These are phyloP conservation scores for Pangasianodon hypophthalmus DNA, from an alignment of 2,113 vertebrate species.

Conservation along the genomic window DNA sequence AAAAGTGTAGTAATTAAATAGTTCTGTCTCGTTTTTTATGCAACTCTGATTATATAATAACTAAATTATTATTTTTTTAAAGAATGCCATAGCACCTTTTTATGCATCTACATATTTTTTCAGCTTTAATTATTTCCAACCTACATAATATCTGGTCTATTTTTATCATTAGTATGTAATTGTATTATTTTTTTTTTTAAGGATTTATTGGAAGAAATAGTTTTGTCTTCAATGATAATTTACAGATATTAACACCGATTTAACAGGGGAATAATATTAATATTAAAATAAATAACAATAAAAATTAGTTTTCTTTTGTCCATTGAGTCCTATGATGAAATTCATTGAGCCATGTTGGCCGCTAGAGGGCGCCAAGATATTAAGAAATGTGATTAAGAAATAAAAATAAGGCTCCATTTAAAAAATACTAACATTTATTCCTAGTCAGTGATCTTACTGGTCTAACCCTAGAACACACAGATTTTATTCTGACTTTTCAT, in stretches of 20 bases:
- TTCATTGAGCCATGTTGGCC: not conserved
- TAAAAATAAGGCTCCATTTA: not conserved
- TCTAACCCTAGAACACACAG: not conserved
- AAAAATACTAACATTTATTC: not conserved
- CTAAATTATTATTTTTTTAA: not conserved
- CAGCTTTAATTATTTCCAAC: not conserved
- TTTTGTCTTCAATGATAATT: not conserved
- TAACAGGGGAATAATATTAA: not conserved
- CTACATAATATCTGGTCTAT: not conserved
- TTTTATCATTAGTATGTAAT: not conserved
- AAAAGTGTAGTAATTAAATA: too few relatives aligned
- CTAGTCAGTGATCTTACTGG: not conserved
- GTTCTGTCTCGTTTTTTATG: not conserved
- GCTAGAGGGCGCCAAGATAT: not conserved
- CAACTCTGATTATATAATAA: not conserved
- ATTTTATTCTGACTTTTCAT: not conserved
- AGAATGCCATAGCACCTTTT: not conserved
- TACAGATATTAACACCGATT: not conserved
- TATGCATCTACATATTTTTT: not conserved
- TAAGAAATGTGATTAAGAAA: not conserved
- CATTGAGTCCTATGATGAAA: not conserved
- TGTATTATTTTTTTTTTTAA: not conserved
- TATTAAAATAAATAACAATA: too few relatives aligned
- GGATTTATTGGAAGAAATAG: not conserved
- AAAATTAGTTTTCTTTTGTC: not conserved